Evolutionary conservation across 2,888 invertebrate genomes (phyloP), one percentile per base, ranked within the genome.

Genomic region (Drosophila quinaria): DNA sequence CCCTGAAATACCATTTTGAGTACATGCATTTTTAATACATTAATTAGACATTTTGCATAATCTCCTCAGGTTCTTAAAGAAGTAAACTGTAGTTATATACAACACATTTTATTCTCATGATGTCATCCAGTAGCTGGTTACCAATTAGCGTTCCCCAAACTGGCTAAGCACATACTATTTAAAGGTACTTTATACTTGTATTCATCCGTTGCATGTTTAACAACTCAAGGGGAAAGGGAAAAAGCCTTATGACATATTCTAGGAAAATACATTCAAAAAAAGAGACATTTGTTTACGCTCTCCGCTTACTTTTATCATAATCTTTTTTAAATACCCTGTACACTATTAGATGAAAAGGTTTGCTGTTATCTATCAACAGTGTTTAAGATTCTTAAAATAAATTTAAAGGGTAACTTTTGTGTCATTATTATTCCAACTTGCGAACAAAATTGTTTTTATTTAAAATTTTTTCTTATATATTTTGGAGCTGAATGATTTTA

Each of bases 41-140:
- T 72, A 74, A 83, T 79, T 76, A 76, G 35, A 50, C 41, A 58
- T 71, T 61, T 68, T 42, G 59, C 67, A 74, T 67, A 55, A 73
- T 74, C 54, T 47, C 2, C 10, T 22, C 15, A 62, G 19, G 35
- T 17, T 17, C 49, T 33, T 15, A 47, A 25, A 44, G 41, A 13
- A 49, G 4, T 37, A 3, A 17, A n/a, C 39, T 39, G 17, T 33
- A 17, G 13, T 33, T 33, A 19, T 29, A 1, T 6, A 22, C 44
- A 17, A 22, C 22, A 39, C 39, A 74, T 62, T 44, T 59, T 46
- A 11, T 64, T 77, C 78, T 47, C 72, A 77, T 76, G 78, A 77
- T 72, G 64, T 74, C 79, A 78, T 68, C 22, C n/a, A 22, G 33
- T 56, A 42, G 60, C 29, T 25, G 44, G 19, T 37, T 56, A 35